Percentiles rank a stretch among this genome's conserved stretches.
Evolutionary conservation across 2,113 vertebrate species (phyloP).

Genomic region (Osmerus eperlanus): DNA sequence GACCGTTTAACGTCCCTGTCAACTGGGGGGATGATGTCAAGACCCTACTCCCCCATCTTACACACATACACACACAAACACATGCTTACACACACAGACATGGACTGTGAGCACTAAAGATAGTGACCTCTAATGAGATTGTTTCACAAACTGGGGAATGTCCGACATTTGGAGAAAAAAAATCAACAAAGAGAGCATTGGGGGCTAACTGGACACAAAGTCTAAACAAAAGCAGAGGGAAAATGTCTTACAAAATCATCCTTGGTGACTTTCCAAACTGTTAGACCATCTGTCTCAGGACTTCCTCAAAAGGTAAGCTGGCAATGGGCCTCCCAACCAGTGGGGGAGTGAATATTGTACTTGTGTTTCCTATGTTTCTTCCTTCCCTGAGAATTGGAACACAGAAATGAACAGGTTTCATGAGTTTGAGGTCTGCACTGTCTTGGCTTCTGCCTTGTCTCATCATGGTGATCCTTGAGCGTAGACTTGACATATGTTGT

Average conservation of each 20-base stretch:
- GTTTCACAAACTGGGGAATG: background rate
- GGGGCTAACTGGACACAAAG: background rate
- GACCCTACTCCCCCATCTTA: background rate
- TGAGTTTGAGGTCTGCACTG: too few species aligned
- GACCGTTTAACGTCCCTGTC: slow-evolving; percentile 13
- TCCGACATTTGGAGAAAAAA: background rate
- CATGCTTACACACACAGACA: background rate
- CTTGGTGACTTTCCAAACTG: background rate
- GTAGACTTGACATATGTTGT: too few species aligned
- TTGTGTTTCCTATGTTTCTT: too few species aligned
- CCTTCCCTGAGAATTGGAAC: too few species aligned
- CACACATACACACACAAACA: slow-evolving; percentile 8
- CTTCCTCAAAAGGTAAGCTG: background rate
- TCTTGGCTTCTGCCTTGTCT: too few species aligned
- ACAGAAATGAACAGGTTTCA: too few species aligned
- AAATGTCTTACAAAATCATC: background rate
- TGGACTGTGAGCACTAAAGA: slow-evolving; percentile 30
- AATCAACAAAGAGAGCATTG: background rate
- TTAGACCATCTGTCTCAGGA: background rate
- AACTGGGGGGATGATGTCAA: slow-evolving; percentile 6
- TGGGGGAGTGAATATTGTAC: background rate
- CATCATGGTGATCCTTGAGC: too few species aligned
- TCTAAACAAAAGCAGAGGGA: background rate
- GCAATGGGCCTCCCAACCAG: background rate
- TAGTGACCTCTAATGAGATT: slow-evolving; percentile 2